Percentiles rank a stretch among this genome's conserved stretches.
These are phyloP conservation scores for Drosophila repleta DNA, from an alignment of 1,140 invertebrate species.

Conservation along the genomic window DNA sequence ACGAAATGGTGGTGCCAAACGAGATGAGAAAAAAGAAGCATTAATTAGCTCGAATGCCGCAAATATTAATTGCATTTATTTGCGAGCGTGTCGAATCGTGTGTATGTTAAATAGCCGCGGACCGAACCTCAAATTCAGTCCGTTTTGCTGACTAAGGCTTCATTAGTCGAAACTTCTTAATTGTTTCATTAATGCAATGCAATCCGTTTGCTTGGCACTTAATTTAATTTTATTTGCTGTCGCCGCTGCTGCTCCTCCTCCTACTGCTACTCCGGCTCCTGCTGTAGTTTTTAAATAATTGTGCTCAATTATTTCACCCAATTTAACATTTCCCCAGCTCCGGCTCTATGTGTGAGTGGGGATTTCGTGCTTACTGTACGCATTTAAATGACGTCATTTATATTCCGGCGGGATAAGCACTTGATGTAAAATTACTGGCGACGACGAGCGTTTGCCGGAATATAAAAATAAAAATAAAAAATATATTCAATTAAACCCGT, in stretches of 20 bases:
- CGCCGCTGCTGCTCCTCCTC: slow-evolving; percentile 25
- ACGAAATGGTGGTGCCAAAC: background rate
- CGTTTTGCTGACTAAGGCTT: slow-evolving; percentile 66
- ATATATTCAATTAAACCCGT: slow-evolving; percentile 82
- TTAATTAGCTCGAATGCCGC: slow-evolving; percentile 60
- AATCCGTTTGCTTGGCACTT: slow-evolving; percentile 76
- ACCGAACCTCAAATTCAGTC: slow-evolving; percentile 2
- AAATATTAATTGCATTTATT: slow-evolving; percentile 61
- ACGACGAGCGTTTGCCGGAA: slow-evolving; percentile 43
- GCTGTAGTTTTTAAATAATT: slow-evolving; percentile 76
- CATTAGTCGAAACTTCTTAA: slow-evolving; percentile 75
- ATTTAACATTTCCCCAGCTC: slow-evolving; percentile 65
- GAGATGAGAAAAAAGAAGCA: slow-evolving; percentile 18
- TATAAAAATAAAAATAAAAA: slow-evolving; percentile 79
- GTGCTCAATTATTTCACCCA: slow-evolving; percentile 78
- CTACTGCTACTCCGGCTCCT: slow-evolving; percentile 28
- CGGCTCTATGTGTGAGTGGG: slow-evolving; percentile 12
- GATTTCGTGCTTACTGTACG: slow-evolving; percentile 56
- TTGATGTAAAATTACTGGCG: slow-evolving; percentile 76
- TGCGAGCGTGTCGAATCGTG: slow-evolving; percentile 18
- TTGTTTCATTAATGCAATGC: slow-evolving; percentile 80
- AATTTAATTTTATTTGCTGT: slow-evolving; percentile 79
- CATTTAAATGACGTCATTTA: slow-evolving; percentile 80
- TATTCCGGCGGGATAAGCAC: slow-evolving; percentile 77
- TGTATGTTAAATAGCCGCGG: slow-evolving; percentile 31